Base-by-base conservation (phyloP, 2,113 vertebrate genomes). In the Cheirogaleus medius region DNA sequence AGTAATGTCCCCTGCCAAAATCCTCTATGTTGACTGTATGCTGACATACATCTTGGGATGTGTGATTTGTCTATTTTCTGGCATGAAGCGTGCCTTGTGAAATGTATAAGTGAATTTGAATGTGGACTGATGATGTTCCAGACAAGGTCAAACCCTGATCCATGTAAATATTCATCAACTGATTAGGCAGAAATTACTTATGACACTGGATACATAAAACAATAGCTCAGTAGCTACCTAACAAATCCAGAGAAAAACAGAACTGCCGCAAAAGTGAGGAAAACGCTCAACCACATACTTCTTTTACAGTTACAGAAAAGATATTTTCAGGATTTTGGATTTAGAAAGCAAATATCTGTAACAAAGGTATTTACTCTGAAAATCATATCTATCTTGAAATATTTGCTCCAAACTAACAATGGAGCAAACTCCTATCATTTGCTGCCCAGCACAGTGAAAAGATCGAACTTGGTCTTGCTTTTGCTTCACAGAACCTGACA, bases 101-200 rank as follows among this genome's bases (percentile, higher is more conserved):
- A 80, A 81, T 44, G 39, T 84, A 8, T n/a, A 42, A 78, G n/a
- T 95, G 34, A 76, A 96, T 81, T 47, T 82, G 66, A 91, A 86
- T 58, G 27, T 42, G 39, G 5, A 56, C 13, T 74, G 27, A 73
- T 77, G 49, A 91, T 58, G 32, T n/a, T 68, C 64, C 49, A 93
- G 58, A 81, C 74, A 94, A 97, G 27, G 71, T 85, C 82, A 86
- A 90, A n/a, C 8, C 21, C 60, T 54, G 37, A 91, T 58, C 66
- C 64, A 58, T 25, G 37, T 64, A 88, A 91, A 93, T 56, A 69
- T 11, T 95, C 74, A 92, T 74, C 77, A 97, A 88, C 29, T 86
- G 32, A 92, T 88, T 66, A 87, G 83, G 37, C 54, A 96, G 56
- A 93, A 94, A 83, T 88, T 56, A 76, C 9, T 81, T 73, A 85